phyloP scores from a whole-genome alignment of 2,113 vertebrate genomes.

The Sphaerodactylus townsendi region DNA sequence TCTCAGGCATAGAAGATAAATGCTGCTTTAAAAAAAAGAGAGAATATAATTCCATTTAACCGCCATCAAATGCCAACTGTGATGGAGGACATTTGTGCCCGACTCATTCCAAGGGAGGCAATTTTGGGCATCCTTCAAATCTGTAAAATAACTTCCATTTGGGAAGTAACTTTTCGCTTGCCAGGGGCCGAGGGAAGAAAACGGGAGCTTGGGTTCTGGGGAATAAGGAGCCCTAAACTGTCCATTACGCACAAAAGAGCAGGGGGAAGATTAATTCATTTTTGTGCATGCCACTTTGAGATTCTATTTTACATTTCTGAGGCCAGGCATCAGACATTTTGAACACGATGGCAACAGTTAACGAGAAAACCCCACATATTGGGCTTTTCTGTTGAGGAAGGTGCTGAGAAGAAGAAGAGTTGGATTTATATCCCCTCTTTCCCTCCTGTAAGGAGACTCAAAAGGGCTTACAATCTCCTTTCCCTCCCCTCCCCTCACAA shows the following conservation, averaged over 20 bases:
- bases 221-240: conserved; percentile 57
- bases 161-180: conserved; percentile 30
- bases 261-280: conserved; percentile 73
- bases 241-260: conserved; percentile 61
- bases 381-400: too few relatives aligned
- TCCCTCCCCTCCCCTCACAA: too few relatives aligned
- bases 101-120: conserved; percentile 8
- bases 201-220: conserved; percentile 33
- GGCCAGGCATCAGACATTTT: conserved; percentile 71
- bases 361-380: too few relatives aligned
- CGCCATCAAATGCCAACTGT: conserved; percentile 31
- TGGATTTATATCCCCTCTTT: too few relatives aligned
- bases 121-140: conserved; percentile 15
- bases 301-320: conserved; percentile 44
- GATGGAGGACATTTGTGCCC: conserved; percentile 33
- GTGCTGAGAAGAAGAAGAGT: too few relatives aligned
- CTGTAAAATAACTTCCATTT: not conserved
- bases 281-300: conserved; percentile 59
- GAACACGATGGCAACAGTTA: conserved; percentile 44
- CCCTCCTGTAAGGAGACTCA: too few relatives aligned
- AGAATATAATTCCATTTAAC: conserved; percentile 34
- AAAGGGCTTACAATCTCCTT: too few relatives aligned
- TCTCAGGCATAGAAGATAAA: conserved; percentile 60
- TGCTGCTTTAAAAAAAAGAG: conserved; percentile 30
- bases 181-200: conserved; percentile 42